Percentiles rank a stretch among this genome's conserved stretches.
phyloP scores from a whole-genome alignment of 2,888 invertebrate species.

The Stenodera caucasica region DNA sequence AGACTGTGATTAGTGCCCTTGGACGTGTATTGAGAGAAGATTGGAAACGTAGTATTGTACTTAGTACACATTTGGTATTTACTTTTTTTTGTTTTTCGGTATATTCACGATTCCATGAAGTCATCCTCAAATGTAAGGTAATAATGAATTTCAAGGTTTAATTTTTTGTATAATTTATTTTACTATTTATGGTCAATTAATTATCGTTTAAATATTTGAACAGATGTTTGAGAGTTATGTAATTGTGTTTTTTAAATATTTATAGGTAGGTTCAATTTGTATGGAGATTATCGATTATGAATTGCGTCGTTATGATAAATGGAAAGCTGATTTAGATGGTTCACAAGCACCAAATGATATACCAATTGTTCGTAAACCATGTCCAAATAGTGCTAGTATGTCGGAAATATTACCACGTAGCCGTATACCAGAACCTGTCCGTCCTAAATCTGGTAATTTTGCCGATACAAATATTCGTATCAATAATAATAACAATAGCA shows the following conservation, averaged over 20 bases:
- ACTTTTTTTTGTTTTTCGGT: slow-evolving; percentile 97
- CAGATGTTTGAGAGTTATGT: slow-evolving; percentile 7
- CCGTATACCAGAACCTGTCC: slow-evolving; percentile 72
- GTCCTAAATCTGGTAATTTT: slow-evolving; percentile 76
- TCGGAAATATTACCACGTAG: slow-evolving; percentile 66
- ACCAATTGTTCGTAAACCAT: slow-evolving; percentile 50
- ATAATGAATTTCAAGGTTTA: slow-evolving; percentile 30
- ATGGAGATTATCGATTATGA: slow-evolving; percentile 97
- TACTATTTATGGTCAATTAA: slow-evolving; percentile 7
- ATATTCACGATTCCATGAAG: slow-evolving; percentile 91
- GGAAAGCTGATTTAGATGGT: slow-evolving; percentile 76
- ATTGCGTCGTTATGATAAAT: slow-evolving; percentile 88
- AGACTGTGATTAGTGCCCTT: slow-evolving; percentile 92
- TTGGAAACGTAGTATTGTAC: slow-evolving; percentile 94
- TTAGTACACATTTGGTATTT: slow-evolving; percentile 95
- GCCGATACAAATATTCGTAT: slow-evolving; percentile 60
- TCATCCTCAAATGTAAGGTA: slow-evolving; percentile 93
- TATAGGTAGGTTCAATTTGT: slow-evolving; percentile 92
- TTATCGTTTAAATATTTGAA: slow-evolving; percentile 19
- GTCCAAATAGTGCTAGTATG: slow-evolving; percentile 56
- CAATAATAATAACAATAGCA: slow-evolving; percentile 54
- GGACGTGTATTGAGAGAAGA: slow-evolving; percentile 96
- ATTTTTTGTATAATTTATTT: slow-evolving; percentile 1
- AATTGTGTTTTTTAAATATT: background rate
- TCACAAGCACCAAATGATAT: slow-evolving; percentile 55